A percentile compares a stretch with the other conserved stretches of the same genome.
These are phyloP conservation scores for Montipora sp. DNA, from an alignment of 64 coral and sea anemone genomes.

Conservation along the genomic window DNA sequence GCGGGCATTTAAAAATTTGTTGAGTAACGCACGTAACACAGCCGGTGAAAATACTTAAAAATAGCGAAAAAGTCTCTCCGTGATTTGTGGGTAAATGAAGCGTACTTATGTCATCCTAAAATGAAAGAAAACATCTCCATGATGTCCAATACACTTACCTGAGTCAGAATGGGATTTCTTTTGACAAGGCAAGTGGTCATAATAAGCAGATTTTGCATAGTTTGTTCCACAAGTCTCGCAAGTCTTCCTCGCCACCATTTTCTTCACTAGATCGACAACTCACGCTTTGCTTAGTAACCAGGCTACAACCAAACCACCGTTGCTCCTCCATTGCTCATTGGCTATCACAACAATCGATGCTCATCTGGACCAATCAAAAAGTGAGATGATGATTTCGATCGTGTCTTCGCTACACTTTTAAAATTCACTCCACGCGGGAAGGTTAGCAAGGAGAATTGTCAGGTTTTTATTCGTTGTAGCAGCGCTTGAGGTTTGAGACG, in stretches of 20 bases:
- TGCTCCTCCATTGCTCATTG: neutral
- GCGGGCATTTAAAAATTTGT: no score
- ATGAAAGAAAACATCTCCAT: neutral
- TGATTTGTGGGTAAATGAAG: neutral
- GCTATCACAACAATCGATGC: neutral
- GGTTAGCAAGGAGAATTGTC: neutral
- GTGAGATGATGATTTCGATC: constrained; percentile 5
- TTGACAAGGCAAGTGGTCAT: constrained; percentile 18
- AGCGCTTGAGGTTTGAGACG: neutral
- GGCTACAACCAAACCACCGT: neutral
- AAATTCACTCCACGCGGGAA: neutral
- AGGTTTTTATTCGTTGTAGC: neutral
- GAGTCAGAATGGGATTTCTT: neutral
- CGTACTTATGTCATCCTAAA: neutral
- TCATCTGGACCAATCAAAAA: neutral
- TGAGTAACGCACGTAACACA: no score
- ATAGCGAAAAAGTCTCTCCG: neutral
- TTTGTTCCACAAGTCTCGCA: constrained; percentile 1
- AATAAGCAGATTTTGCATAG: constrained; percentile 27
- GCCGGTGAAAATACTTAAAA: no score
- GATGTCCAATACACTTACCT: neutral
- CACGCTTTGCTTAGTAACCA: neutral
- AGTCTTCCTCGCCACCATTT: constrained; percentile 10
- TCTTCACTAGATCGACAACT: neutral
- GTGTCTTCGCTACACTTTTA: neutral